Base-by-base conservation (phyloP, 2,797 vertebrate species). In the Sebastes miniatus region DNA sequence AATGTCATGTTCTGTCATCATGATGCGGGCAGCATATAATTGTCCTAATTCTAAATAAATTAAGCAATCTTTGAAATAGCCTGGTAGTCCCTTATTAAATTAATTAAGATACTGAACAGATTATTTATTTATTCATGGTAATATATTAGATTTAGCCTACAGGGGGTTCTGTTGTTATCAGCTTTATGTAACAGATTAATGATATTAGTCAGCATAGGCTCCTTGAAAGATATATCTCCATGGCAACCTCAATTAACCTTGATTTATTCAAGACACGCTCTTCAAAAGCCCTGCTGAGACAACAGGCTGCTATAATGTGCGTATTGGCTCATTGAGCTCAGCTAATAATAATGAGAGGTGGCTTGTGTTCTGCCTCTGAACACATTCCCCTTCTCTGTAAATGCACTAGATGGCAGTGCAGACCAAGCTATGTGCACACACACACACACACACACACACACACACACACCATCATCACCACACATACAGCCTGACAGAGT, bases 331-430 rank as follows among this genome's bases (percentile, higher is more conserved):
- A 74, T 64, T 59, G 73, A 73, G 80, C 76, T 77, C 73, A 6
- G 63, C 67, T 71, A 70, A 64, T 68, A 65, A 61, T 58, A 43
- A 70, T 22, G 34, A 77, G n/a, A 22, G 13, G 8, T 56, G 31
- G 72, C 57, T 54, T 10, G 36, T 39, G 20, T 11, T 57, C 22
- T 7, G 16, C 43, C 16, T 52, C 3, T 6, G 4, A 2, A 5
- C 14, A 36, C 0, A 56, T 1, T 1, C 1, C 22, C 16, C 5
- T 31, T 2, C 16, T 50, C 29, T 57, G 2, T 6, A 1, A 0
- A 12, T 11, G 3, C 92, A 24, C 82, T 87, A 93, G 92, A 74
- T 91, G 91, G 91, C 91, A 85, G 74, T 1, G 16, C 70, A 84
- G 81, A 57, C 63, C 87, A 87, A 24, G 2, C n/a, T 1, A 57